phyloP scores from a whole-genome alignment of 1,140 invertebrate genomes.

The Acromyrmex heyeri region DNA sequence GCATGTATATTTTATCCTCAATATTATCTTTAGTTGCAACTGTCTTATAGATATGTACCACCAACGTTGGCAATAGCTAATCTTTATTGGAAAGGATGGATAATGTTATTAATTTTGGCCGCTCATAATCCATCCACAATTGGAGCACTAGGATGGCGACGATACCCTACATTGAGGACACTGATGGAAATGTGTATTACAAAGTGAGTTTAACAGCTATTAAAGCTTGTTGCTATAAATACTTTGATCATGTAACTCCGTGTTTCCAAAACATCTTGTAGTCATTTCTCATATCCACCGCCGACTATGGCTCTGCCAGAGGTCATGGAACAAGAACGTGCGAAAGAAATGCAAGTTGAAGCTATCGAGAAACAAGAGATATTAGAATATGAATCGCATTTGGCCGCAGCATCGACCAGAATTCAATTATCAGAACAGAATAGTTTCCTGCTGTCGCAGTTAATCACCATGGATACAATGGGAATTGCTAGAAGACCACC shows the following conservation, averaged over 20 bases:
- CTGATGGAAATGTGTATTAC: slow-evolving; percentile 99
- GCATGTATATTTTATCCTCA: neutral
- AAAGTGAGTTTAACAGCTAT: slow-evolving; percentile 88
- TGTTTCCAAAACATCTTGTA: slow-evolving; percentile 72
- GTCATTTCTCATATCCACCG: slow-evolving; percentile 93
- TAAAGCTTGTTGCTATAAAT: neutral
- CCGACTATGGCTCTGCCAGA: slow-evolving; percentile 89
- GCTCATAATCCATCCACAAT: slow-evolving; percentile 97
- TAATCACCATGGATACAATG: slow-evolving; percentile 93
- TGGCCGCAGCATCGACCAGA: slow-evolving; percentile 95
- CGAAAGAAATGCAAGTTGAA: slow-evolving; percentile 90
- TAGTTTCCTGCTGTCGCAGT: slow-evolving; percentile 94
- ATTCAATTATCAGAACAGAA: slow-evolving; percentile 96
- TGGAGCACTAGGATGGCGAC: slow-evolving; percentile 94
- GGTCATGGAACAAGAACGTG: slow-evolving; percentile 88
- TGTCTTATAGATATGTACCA: slow-evolving; percentile 90
- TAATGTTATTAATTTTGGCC: slow-evolving; percentile 94
- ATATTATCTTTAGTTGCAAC: slow-evolving; percentile 35
- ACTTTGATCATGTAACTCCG: neutral
- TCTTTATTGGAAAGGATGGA: slow-evolving; percentile 98
- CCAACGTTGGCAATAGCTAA: slow-evolving; percentile 96
- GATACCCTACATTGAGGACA: slow-evolving; percentile 96
- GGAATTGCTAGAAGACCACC: slow-evolving; percentile 94
- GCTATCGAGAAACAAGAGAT: slow-evolving; percentile 94
- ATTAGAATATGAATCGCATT: slow-evolving; percentile 96